These are phyloP conservation scores for Drosophila azteca DNA, from an alignment of 1,140 invertebrate species.

Conservation along the genomic window DNA sequence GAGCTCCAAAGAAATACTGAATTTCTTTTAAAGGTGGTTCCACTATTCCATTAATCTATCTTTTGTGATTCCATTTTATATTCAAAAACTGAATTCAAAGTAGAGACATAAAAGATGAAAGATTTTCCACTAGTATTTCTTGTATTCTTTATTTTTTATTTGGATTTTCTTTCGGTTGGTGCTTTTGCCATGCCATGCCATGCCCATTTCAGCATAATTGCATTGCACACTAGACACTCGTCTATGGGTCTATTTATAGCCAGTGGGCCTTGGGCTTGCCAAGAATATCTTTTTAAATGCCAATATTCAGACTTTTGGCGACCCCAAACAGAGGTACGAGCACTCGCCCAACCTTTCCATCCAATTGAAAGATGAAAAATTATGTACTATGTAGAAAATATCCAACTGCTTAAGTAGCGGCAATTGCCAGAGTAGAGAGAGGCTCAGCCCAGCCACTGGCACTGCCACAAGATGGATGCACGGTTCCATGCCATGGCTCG, in stretches of 20 bases:
- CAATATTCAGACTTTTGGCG: constrained; percentile 34
- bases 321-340: constrained; percentile 1
- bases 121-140: not conserved
- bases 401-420: constrained; percentile 24
- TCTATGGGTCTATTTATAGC: constrained; percentile 30
- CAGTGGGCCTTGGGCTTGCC: constrained; percentile 35
- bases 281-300: constrained; percentile 47
- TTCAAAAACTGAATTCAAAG: too few relatives aligned
- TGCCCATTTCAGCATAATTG: constrained; percentile 37
- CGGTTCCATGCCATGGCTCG: not conserved
- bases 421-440: constrained; percentile 10
- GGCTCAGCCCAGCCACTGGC: too few relatives aligned
- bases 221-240: constrained; percentile 17
- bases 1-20: too few relatives aligned
- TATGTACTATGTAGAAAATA: not conserved
- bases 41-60: too few relatives aligned
- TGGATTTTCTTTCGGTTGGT: not conserved
- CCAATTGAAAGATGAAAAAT: constrained; percentile 32
- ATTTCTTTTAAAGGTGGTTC: too few relatives aligned
- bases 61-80: too few relatives aligned
- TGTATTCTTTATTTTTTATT: not conserved
- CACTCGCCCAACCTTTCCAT: constrained; percentile 7
- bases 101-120: not conserved
- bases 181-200: constrained; percentile 1
- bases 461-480: not conserved